Base-by-base conservation (phyloP, 1,140 invertebrate species). In the Ganaspis sp. region DNA sequence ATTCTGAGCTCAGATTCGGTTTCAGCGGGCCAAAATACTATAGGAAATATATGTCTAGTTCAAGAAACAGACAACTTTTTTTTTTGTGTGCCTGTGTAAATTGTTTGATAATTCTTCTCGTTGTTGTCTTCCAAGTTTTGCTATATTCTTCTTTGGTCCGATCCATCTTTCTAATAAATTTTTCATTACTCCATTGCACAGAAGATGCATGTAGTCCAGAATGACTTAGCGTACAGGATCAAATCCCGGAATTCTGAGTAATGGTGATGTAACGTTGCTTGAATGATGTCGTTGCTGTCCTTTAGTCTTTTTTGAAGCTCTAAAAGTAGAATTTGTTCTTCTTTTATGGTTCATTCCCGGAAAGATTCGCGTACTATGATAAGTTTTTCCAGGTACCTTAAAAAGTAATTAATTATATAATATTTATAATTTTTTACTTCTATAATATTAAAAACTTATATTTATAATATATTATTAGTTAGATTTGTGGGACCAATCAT, bases 111-210 rank as follows among this genome's bases (percentile, higher is more conserved):
- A 34, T 34, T 34, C 29, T 6, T 34, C n/a, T n/a, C 15, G 42
- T 15, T 49, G 11, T 53, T 9, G 53, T 15, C 17, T 6, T 53
- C 9, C 9, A 1, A 53, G 49, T 6, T 19, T 53, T 53, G 5
- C 49, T 12, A 15, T 9, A 9, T 49, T 49, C 12, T 15, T 54
- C 9, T 54, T 54, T 21, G 21, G 17, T 0, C 45, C 45, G 3
- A 49, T 17, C 45, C 45, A 49, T 5, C 4, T 54, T 54, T 54
- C 38, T 38, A 73, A 53, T 15, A 73, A 29, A 29, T 9, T 73
- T 75, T 78, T 78, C 42, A 74, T 74, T 1, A 71, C 34, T 17
- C 77, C 75, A 2, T 34, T 75, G 26, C 45, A 64, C 3, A 78
- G 37, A 0, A 78, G 53, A 69, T 78, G 77, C 77, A 78, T 78